Evolutionary conservation across 1,140 invertebrate genomes (phyloP), one percentile per base, ranked within the genome.

Genomic region (Periplaneta americana): DNA sequence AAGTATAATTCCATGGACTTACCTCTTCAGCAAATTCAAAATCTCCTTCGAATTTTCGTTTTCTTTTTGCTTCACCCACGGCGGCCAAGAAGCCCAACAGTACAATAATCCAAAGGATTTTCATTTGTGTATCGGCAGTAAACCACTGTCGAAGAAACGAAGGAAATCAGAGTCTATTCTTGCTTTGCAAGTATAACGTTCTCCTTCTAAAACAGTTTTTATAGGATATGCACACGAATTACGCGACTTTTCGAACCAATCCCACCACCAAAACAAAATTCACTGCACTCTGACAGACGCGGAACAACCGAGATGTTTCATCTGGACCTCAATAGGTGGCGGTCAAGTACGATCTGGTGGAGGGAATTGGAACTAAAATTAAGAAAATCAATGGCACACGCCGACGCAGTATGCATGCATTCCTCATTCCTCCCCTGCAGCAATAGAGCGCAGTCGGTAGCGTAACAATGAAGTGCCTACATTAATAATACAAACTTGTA

Each of bases 11-110:
- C 15, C 22, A 57, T 22, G 39, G 9, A 75, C 83, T 82, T 79
- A 85, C 85, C 84, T 85, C 85, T 66, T 85, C 85, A 57, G 85
- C 85, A 77, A 85, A 85, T 81, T 85, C 85, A 82, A 85, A 85
- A 79, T 85, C 85, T 35, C 85, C 85, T 32, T 85, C 85, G 77
- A 85, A 85, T 82, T 85, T 85, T 74, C 84, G 82, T 32, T 84
- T 83, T 75, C 82, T 82, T 28, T 84, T 84, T 32, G 84, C 83
- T 34, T 84, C 85, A 11, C 66, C 78, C 15, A 78, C 34, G 1
- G 82, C 57, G 48, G 82, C 78, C 34, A 84, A 74, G 31, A 82
- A 78, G 34, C 77, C 80, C 15, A 82, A 17, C 9, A 83, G 76
- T 34, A 84, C 66, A 17, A 83, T 80, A 82, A 82, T 79, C 82